Base-by-base conservation (phyloP, 2,113 vertebrate genomes). In the Carassius gibelio region DNA sequence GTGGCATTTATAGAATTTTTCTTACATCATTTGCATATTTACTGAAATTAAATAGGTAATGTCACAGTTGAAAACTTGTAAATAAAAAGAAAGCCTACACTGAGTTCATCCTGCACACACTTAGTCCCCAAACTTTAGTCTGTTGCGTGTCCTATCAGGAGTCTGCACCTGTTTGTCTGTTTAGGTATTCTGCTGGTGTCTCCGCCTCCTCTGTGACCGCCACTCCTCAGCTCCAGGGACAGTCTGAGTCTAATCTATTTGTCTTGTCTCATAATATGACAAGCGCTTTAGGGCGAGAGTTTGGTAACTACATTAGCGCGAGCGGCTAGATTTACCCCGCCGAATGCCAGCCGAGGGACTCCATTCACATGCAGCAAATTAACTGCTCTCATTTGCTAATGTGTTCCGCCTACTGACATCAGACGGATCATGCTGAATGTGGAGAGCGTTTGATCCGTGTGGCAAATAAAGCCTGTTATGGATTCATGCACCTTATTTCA, bases 211-310 rank as follows among this genome's bases (percentile, higher is more conserved):
- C 85, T n/a, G 50, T 61, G 76, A 68, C 72, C 8, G 38, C 36
- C 69, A 9, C 75, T 81, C 85, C 80, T 50, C 17, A 19, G 74
- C 30, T 64, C 1, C 4, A 81, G 83, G 87, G 69, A 86, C 34
- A 84, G 48, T 50, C 23, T 38, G 86, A 86, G 88, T 68, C 45
- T 75, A 75, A 89, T 89, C 90, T 88, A 93, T 93, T 93, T 92
- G 91, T 93, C 93, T 91, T 91, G 89, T 91, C 89, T 88, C 88
- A 91, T 90, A 91, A 92, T 90, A 89, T 90, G 92, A 93, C 92
- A 88, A 84, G 87, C 13, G 76, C 87, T 93, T 74, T 48, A 81
- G 86, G 86, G 88, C 87, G 87, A 86, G 84, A 88, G 87, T 76
- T 83, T 91, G 89, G 90, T 92, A 92, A 92, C 90, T 84, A 89